Conservation (phyloP, 2,113 vertebrate species). For the Nothocercus julius region DNA sequence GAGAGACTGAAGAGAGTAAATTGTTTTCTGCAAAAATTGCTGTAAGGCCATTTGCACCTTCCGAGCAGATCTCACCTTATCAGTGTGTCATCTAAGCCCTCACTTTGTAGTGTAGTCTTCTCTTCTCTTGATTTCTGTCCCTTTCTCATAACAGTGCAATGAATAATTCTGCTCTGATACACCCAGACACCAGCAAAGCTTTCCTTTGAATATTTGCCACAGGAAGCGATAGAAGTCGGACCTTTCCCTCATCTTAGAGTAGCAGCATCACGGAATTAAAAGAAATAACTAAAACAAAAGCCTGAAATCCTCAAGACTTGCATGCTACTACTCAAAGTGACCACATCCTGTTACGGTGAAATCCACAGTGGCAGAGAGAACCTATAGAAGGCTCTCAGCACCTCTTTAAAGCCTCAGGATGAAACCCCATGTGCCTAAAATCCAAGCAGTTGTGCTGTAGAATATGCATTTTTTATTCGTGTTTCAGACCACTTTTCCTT, state of each 20-base stretch:
- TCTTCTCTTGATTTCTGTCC: background rate
- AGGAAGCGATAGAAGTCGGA: background rate
- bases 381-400: background rate
- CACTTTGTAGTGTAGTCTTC: background rate
- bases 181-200: background rate
- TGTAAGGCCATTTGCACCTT: background rate
- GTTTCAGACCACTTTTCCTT: background rate
- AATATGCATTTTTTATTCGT: background rate
- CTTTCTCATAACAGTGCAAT: background rate
- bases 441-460: background rate
- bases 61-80: background rate
- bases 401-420: background rate
- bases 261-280: background rate
- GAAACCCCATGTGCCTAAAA: background rate
- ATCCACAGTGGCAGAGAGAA: slow-evolving; percentile 3
- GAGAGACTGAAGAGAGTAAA: background rate
- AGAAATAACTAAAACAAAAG: background rate
- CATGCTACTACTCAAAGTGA: background rate
- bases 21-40: background rate
- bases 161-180: background rate
- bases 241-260: background rate
- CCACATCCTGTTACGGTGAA: slow-evolving; percentile 58
- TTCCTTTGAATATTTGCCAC: background rate
- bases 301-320: background rate
- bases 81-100: background rate